Percentiles rank a stretch among this genome's conserved stretches.
Conservation (phyloP, 1,140 invertebrate species). For the Hermetia illucens region DNA sequence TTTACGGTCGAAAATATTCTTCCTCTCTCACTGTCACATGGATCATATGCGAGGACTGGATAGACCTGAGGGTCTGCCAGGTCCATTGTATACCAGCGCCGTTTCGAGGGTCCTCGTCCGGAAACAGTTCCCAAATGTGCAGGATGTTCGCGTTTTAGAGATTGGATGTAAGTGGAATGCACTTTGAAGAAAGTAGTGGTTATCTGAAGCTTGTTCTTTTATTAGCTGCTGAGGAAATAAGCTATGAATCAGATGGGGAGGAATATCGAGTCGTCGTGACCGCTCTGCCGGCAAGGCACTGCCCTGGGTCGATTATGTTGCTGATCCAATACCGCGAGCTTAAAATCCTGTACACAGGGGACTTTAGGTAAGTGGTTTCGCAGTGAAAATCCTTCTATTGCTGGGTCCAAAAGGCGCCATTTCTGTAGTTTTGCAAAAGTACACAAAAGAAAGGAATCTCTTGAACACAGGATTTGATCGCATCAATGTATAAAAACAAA, state of each 20-base stretch:
- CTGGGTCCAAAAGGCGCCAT: too few species aligned
- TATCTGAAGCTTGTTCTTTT: neutral
- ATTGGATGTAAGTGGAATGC: constrained; percentile 7
- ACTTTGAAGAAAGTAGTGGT: neutral
- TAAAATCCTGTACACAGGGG: constrained; percentile 51
- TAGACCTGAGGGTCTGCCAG: constrained; percentile 9
- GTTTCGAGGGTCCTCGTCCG: constrained; percentile 29
- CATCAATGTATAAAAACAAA: too few species aligned
- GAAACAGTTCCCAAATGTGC: constrained; percentile 12
- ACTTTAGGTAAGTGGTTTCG: constrained; percentile 36
- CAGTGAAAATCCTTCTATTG: too few species aligned
- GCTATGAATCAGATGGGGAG: constrained; percentile 7
- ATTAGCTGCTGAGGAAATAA: constrained; percentile 2
- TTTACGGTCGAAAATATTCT: constrained; percentile 39
- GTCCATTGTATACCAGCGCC: constrained; percentile 11
- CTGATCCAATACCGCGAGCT: constrained; percentile 37
- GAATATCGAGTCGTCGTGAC: constrained; percentile 36
- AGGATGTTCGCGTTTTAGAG: constrained; percentile 6
- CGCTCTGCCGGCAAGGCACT: constrained; percentile 50
- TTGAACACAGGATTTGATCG: too few species aligned
- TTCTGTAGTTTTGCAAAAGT: too few species aligned
- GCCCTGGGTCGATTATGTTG: constrained; percentile 62
- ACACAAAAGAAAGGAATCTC: too few species aligned
- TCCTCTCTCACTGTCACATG: constrained; percentile 48
- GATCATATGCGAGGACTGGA: constrained; percentile 51